A percentile compares a stretch with the other conserved stretches of the same genome.
These are phyloP conservation scores for Lepas anatifera DNA, from an alignment of 2,888 invertebrate species.

Conservation along the genomic window DNA sequence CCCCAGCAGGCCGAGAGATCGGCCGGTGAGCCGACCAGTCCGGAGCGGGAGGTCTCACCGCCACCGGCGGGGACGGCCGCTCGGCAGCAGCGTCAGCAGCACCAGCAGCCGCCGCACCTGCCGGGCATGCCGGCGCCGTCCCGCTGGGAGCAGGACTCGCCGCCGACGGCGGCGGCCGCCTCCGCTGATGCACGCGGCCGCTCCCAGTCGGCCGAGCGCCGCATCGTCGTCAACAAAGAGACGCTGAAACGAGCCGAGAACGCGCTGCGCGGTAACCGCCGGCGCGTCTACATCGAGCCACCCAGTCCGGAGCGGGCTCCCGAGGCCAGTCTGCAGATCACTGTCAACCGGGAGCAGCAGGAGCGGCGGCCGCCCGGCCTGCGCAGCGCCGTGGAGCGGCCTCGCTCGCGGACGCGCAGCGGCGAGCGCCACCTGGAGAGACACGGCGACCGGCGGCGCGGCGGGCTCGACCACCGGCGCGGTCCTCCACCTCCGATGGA, in stretches of 20 bases:
- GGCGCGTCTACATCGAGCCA: slow-evolving; percentile 8
- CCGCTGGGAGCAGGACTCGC: slow-evolving; percentile 7
- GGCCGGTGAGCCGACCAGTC: not conserved
- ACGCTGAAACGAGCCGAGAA: not conserved
- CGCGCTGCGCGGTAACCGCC: not conserved
- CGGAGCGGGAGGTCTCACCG: too few species aligned
- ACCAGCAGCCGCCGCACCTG: not conserved
- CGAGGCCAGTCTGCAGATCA: not conserved
- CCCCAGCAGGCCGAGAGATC: not conserved
- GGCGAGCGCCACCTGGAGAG: not conserved
- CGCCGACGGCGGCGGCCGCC: not conserved
- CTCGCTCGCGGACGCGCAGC: slow-evolving; percentile 3
- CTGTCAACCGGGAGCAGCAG: not conserved
- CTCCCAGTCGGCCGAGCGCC: not conserved
- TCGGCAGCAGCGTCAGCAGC: not conserved
- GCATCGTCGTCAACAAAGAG: not conserved
- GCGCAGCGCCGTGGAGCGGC: slow-evolving; percentile 10
- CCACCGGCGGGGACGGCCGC: not conserved
- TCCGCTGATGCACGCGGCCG: not conserved
- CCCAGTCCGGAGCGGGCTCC: not conserved
- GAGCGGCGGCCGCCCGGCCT: not conserved
- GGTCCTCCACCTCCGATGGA: too few species aligned
- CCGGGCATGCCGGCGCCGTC: not conserved
- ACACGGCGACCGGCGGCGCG: too few species aligned
- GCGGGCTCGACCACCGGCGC: too few species aligned